Percentiles rank a stretch among this genome's conserved stretches.
Evolutionary conservation across 2,888 invertebrate genomes (phyloP).

Genomic region (Tinea trinotella): DNA sequence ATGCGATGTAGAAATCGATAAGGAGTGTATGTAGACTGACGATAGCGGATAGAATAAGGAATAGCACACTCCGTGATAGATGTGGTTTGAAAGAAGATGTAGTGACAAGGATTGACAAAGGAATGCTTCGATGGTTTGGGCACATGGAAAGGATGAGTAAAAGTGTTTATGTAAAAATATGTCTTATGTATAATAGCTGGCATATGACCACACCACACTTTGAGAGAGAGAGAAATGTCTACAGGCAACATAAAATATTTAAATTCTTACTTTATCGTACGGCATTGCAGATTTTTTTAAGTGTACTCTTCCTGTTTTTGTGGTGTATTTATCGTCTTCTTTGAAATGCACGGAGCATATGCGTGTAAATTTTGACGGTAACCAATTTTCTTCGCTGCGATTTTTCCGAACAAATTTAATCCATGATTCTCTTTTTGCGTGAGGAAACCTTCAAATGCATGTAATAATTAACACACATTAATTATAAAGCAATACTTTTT

Average conservation of each 20-base stretch:
- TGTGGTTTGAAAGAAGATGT: no score
- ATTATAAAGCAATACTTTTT: no score
- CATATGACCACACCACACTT: neutral
- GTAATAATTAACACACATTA: no score
- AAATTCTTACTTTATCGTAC: neutral
- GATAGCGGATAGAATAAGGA: no score
- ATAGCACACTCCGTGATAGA: no score
- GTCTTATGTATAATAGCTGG: neutral
- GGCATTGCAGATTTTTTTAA: constrained; percentile 19
- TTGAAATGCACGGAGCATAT: constrained; percentile 28
- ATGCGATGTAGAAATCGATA: no score
- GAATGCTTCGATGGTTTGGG: neutral
- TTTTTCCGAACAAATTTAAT: constrained; percentile 21
- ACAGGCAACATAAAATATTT: neutral
- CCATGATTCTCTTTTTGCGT: neutral
- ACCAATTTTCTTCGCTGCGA: constrained; percentile 27
- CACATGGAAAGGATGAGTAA: neutral
- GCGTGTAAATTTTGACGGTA: constrained; percentile 23
- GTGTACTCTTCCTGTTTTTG: constrained; percentile 12
- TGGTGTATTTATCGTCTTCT: constrained; percentile 12
- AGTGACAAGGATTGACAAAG: neutral
- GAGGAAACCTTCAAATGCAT: neutral
- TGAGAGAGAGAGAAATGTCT: neutral
- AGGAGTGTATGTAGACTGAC: no score
- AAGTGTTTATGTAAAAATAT: neutral